Conservation (phyloP, 2,113 vertebrate species). For the Penelope pileata region DNA sequence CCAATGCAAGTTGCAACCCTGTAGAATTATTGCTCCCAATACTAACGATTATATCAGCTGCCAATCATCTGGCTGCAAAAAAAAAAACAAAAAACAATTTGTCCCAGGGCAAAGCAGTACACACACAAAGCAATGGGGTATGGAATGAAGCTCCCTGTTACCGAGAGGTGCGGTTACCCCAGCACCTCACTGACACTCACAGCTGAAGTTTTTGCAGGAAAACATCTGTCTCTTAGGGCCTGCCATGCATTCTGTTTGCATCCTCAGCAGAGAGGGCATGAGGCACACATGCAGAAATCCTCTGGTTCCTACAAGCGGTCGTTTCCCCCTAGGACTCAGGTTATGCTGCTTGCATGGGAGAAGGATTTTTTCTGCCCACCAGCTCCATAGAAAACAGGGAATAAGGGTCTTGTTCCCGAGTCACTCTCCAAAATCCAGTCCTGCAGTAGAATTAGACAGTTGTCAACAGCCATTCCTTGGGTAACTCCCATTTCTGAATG, state of each 20-base stretch:
- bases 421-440: background rate
- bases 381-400: background rate
- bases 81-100: background rate
- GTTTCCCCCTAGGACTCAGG: too few relatives aligned
- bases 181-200: background rate
- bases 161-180: background rate
- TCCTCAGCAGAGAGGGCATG: background rate
- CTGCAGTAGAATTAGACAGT: background rate
- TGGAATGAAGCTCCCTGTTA: background rate
- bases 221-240: background rate
- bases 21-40: background rate
- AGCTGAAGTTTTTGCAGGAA: background rate
- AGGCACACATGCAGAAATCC: background rate
- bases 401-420: rapidly evolving
- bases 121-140: background rate
- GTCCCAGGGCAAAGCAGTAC: background rate
- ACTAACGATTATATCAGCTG: constrained; percentile 20
- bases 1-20: background rate
- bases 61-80: constrained; percentile 3
- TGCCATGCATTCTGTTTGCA: background rate
- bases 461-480: background rate
- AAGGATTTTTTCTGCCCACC: background rate
- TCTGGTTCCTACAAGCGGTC: background rate
- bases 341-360: background rate
- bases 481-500: background rate